Conservation (phyloP, 1,140 invertebrate genomes). For the Psilanteris sp. region DNA sequence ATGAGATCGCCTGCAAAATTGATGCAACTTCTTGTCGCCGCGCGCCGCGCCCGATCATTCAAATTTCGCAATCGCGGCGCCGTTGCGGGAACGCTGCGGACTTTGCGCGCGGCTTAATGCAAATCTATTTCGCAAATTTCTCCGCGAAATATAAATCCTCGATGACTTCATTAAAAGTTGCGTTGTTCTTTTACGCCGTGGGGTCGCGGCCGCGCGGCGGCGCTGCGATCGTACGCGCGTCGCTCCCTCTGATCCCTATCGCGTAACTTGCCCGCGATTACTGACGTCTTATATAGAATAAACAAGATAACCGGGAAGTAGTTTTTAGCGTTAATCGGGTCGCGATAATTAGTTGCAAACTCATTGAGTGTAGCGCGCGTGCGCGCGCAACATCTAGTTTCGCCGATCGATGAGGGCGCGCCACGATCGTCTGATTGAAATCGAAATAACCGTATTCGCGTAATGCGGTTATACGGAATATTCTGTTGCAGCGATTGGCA, state of each 20-base stretch:
- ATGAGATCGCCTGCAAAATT: slow-evolving; percentile 40
- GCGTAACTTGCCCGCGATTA: slow-evolving; percentile 13
- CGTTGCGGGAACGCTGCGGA: background rate
- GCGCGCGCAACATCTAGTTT: background rate
- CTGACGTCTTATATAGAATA: slow-evolving; percentile 15
- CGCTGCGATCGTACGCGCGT: no score
- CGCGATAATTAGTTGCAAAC: slow-evolving; percentile 12
- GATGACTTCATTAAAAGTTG: slow-evolving; percentile 10
- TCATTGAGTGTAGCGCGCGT: no score
- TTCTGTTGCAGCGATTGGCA: no score
- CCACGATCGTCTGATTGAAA: no score
- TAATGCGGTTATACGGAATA: no score
- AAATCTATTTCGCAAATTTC: slow-evolving; percentile 24
- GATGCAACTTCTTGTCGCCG: slow-evolving; percentile 22
- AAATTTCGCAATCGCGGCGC: slow-evolving; percentile 21
- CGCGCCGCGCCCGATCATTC: slow-evolving; percentile 21
- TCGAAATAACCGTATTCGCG: no score
- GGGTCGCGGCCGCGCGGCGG: background rate
- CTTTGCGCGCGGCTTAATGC: background rate
- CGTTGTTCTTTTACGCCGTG: background rate
- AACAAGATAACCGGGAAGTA: slow-evolving; percentile 6
- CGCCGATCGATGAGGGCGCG: background rate
- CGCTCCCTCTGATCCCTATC: no score
- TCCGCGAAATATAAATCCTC: background rate
- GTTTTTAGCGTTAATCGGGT: slow-evolving; percentile 9